Evolutionary conservation across 2,797 vertebrate species (phyloP).

Genomic region (Malacoraja senta): DNA sequence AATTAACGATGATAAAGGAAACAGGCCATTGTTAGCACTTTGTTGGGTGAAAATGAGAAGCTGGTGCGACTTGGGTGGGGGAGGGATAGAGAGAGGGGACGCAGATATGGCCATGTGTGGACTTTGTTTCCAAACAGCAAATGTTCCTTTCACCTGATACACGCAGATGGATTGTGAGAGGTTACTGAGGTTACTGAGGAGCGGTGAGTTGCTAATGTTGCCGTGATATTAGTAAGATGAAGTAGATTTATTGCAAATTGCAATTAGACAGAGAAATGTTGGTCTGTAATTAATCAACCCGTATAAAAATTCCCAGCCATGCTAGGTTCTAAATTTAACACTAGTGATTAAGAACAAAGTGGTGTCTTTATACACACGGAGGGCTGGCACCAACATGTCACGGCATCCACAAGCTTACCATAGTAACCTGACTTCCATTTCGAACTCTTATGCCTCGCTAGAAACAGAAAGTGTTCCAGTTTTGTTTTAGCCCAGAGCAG

Average conservation of each 20-base stretch:
- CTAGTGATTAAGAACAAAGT: slow-evolving; percentile 30
- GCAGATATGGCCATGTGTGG: neutral
- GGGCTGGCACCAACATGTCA: neutral
- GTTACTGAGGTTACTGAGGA: neutral
- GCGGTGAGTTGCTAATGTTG: neutral
- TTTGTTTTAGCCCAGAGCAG: neutral
- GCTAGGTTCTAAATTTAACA: slow-evolving; percentile 26
- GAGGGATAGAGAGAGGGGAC: too few species aligned
- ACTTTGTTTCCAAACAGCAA: neutral
- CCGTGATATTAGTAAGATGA: neutral
- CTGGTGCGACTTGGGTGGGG: too few species aligned
- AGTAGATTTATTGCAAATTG: neutral
- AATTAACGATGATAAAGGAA: too few species aligned
- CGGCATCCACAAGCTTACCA: neutral
- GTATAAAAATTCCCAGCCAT: neutral
- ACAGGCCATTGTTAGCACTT: too few species aligned
- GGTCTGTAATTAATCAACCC: neutral
- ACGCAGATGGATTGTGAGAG: neutral
- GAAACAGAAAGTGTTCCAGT: neutral
- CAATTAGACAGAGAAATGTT: neutral
- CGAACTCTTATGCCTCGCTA: neutral
- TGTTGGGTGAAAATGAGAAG: too few species aligned
- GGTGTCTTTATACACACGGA: neutral
- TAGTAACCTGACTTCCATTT: neutral
- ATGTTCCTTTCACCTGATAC: neutral